Base-by-base conservation (phyloP, 2,888 invertebrate genomes). In the Drosophila paracracens region DNA sequence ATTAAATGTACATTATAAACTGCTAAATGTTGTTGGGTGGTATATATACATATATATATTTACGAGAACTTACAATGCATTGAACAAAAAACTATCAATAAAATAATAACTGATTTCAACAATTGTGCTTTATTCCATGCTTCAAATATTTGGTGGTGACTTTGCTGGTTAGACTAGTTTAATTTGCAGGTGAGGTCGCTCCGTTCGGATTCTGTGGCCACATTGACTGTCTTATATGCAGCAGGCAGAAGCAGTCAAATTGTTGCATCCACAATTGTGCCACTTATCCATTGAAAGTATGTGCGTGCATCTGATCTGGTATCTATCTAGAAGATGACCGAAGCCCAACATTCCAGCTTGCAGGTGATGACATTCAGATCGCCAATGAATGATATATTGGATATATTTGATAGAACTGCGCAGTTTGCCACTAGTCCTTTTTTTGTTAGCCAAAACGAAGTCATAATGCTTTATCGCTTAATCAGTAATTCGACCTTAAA, bases 321-420 rank as follows among this genome's bases (percentile, higher is more conserved):
- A 29, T 93, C 94, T 65, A 93, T 86, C 70, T 94, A 92, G 91
- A 95, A 96, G 73, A 94, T 94, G 1, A 94, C 77, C 0, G 94
- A 94, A 93, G 33, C 10, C 33, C 10, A 94, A 83, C 97, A 95
- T 13, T 95, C 94, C 62, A 96, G 71, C 73, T 94, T 94, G 11
- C 93, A 93, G 13, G 94, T 94, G 54, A 96, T 93, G 95, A 98
- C 98, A 92, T 94, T 94, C 16, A 98, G 93, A 92, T 98, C 98
- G 0, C 98, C 98, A 25, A 96, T 94, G 93, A 97, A 98, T 0
- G 97, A 97, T 97, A 97, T 65, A 98, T 25, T 25, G 25, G 25
- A 25, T 25, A 25, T 25, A 8, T 96, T 93, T 98, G 97, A 93
- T 98, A 98, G 62, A 97, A 94, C 8, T 96, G 94, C 40, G 96